These are phyloP conservation scores for Elephantulus edwardii DNA, from an alignment of 2,113 vertebrate species.

Conservation along the genomic window DNA sequence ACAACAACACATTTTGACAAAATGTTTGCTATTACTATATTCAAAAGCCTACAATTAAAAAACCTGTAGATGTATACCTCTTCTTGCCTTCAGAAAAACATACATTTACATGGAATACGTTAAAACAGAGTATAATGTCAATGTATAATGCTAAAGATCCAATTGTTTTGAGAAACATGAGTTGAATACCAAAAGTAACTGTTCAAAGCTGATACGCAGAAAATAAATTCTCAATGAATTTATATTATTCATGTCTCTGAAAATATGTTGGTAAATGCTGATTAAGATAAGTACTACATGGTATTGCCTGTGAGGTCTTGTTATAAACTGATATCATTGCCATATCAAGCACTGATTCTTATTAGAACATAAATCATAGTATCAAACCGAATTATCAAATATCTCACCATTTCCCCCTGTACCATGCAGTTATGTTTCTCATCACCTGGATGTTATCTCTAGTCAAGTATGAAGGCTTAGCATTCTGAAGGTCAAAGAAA, in stretches of 20 bases:
- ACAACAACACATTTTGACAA: slow-evolving; percentile 55
- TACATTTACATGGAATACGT: slow-evolving; percentile 44
- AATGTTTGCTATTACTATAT: slow-evolving; percentile 49
- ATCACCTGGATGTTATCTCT: neutral
- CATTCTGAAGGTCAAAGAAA: neutral
- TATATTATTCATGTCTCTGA: slow-evolving; percentile 22
- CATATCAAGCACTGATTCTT: neutral
- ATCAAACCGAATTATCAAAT: neutral
- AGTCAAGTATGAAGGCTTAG: neutral
- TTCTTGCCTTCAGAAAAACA: slow-evolving; percentile 49
- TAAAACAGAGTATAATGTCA: slow-evolving; percentile 21
- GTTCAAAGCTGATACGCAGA: neutral
- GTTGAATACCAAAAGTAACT: neutral
- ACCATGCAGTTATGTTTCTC: slow-evolving; percentile 1
- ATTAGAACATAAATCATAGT: slow-evolving; percentile 36
- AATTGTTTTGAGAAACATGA: slow-evolving; percentile 40
- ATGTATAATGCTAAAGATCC: slow-evolving; percentile 1
- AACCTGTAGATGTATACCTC: slow-evolving; percentile 12
- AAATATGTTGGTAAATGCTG: neutral
- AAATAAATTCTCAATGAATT: neutral
- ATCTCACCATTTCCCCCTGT: neutral
- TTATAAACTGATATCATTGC: neutral
- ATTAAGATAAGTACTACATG: neutral
- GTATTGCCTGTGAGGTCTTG: neutral
- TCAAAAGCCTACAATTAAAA: slow-evolving; percentile 71